Evolutionary conservation across 2,113 vertebrate genomes (phyloP), one percentile per base, ranked within the genome.

Genomic region (Albula glossodonta): DNA sequence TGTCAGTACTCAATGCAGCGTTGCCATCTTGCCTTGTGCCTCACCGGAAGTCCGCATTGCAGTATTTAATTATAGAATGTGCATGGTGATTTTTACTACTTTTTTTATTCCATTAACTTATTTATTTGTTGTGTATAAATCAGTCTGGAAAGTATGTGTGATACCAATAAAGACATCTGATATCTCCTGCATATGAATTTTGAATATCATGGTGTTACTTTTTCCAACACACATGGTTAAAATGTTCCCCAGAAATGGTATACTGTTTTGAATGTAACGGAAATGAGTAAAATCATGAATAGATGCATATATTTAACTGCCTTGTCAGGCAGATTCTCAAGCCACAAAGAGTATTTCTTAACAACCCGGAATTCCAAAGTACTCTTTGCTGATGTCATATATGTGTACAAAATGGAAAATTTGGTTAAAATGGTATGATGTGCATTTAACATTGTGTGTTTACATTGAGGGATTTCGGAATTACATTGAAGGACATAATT

Each of bases 1-100:
- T 52, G 80, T 81, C 80, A 81, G 80, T 53, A 51, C 80, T 19
- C 53, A 56, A 12, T 56, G 7, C 53, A 56, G 80, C 53, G 51
- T 17, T 53, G 80, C 51, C 80, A 81, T 81, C 19, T 81, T 81
- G 80, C 80, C 51, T 81, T 51, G 80, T 52, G 80, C 80, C 51
- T 81, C 80, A 41, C 31, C 31, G n/a, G 31, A 74, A 41, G 31
- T 74, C 22, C 31, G 31, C 31, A 41, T 41, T 41, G 1, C 12
- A 41, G 31, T 41, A 41, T 41, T 41, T 41, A 41, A 41, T 41
- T 41, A 41, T 41, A 41, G 31, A 1, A 41, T 41, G 31, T 56
- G 31, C 53, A 56, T 9, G 12, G 12, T 56, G 53, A 2, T 56
- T 56, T 56, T 56, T 56, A 9, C 7, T 41, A 15, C 41, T 81